A percentile compares a stretch with the other conserved stretches of the same genome.
These are phyloP conservation scores for Dendrolimus kikuchii DNA, from an alignment of 1,140 invertebrate genomes.

Conservation along the genomic window DNA sequence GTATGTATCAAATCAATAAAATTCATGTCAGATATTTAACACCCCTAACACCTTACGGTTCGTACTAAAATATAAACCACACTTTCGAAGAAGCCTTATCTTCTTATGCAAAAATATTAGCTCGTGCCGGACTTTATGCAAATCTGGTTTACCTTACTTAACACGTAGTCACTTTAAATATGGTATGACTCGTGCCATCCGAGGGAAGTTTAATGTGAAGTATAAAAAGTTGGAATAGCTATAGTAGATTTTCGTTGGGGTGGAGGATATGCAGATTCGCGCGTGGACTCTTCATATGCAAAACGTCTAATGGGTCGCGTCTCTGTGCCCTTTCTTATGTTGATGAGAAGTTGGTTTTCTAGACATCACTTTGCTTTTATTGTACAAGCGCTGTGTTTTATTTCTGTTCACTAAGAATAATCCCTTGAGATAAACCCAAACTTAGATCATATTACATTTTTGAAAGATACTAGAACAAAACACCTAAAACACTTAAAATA, in stretches of 20 bases:
- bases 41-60: conserved; percentile 22
- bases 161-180: conserved; percentile 32
- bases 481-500: too few relatives aligned
- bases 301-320: conserved; percentile 34
- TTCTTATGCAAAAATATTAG: conserved; percentile 67
- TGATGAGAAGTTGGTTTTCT: conserved; percentile 18
- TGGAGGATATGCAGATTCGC: conserved; percentile 54
- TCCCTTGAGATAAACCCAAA: too few relatives aligned
- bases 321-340: conserved; percentile 33
- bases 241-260: conserved; percentile 37
- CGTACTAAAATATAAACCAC: conserved; percentile 28
- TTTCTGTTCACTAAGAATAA: too few relatives aligned
- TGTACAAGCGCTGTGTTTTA: too few relatives aligned
- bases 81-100: conserved; percentile 55
- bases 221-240: conserved; percentile 27
- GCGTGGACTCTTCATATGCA: conserved; percentile 66
- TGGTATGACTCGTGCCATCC: conserved; percentile 45
- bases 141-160: conserved; percentile 46
- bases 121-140: conserved; percentile 65
- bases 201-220: conserved; percentile 39
- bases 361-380: too few relatives aligned
- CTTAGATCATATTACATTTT: too few relatives aligned
- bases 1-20: conserved; percentile 19
- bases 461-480: too few relatives aligned
- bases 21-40: conserved; percentile 17